A percentile compares a stretch with the other conserved stretches of the same genome.
phyloP scores from a whole-genome alignment of 2,888 invertebrate species.

The Watsonalla cultraria region DNA sequence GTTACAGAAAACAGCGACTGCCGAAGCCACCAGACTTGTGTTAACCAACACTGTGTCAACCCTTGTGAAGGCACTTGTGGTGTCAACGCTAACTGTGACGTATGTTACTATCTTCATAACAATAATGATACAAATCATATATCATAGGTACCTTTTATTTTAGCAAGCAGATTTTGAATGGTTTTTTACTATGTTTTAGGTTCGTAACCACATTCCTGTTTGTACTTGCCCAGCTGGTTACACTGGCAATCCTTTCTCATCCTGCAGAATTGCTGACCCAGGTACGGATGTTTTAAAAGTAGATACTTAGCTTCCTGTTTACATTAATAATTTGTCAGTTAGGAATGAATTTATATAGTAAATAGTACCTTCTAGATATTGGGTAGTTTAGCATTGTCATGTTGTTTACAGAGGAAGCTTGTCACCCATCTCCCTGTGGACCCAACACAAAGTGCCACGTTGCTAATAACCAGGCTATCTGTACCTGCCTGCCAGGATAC shows the following conservation, averaged over 20 bases:
- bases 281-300: constrained; percentile 61
- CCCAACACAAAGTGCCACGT: constrained; percentile 89
- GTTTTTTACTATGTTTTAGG: constrained; percentile 39
- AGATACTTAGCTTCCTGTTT: background rate
- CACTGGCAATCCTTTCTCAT: constrained; percentile 86
- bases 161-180: background rate
- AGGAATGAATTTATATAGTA: too few species aligned
- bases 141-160: too few species aligned
- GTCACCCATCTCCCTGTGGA: constrained; percentile 91
- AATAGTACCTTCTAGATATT: too few species aligned
- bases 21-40: constrained; percentile 83
- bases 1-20: constrained; percentile 86
- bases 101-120: constrained; percentile 37
- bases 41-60: constrained; percentile 87
- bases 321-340: constrained; percentile 1
- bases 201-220: constrained; percentile 86
- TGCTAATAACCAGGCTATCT: constrained; percentile 85
- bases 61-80: constrained; percentile 89
- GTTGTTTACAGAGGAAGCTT: constrained; percentile 83
- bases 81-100: constrained; percentile 86
- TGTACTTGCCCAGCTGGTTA: constrained; percentile 89
- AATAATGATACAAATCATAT: too few species aligned
- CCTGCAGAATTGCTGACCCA: constrained; percentile 86
- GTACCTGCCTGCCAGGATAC: constrained; percentile 87
- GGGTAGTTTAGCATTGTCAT: background rate